phyloP scores from a whole-genome alignment of 2,113 vertebrate genomes.

The Festucalex cinctus region DNA sequence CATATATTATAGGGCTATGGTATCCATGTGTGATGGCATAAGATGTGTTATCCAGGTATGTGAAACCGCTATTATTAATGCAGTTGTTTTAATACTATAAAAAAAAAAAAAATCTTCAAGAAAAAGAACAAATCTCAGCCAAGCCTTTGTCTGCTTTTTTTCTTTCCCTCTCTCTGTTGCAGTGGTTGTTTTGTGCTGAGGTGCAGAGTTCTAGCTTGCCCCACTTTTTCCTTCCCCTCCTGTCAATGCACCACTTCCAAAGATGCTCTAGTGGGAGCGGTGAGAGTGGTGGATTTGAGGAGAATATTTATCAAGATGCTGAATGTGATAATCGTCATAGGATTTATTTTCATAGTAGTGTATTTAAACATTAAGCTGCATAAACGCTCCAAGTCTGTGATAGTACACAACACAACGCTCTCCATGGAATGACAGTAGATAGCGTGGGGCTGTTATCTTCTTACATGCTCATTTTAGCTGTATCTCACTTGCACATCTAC shows the following conservation, averaged over 20 bases:
- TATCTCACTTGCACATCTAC: conserved; percentile 11
- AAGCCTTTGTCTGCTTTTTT: conserved; percentile 9
- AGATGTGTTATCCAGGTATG: not conserved
- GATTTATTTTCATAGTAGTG: not conserved
- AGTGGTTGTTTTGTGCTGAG: conserved; percentile 40
- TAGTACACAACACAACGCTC: not conserved
- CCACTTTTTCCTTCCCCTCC: conserved; percentile 30
- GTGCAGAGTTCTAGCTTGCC: conserved; percentile 44
- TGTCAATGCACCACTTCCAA: conserved; percentile 38
- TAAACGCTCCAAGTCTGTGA: not conserved
- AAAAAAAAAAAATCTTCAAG: not conserved
- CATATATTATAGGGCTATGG: not conserved
- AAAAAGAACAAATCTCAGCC: not conserved
- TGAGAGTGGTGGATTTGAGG: conserved; percentile 7
- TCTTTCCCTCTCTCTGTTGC: not conserved
- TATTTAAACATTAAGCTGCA: not conserved
- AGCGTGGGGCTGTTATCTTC: conserved; percentile 9
- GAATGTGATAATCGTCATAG: conserved; percentile 13
- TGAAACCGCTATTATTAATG: not conserved
- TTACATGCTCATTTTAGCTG: not conserved
- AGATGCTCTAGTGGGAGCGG: conserved; percentile 18
- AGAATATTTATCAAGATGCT: conserved; percentile 15
- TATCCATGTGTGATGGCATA: not conserved
- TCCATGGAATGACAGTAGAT: not conserved
- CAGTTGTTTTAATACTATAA: not conserved